Conservation (phyloP, 2,797 vertebrate genomes). For the Oryzias sinensis region DNA sequence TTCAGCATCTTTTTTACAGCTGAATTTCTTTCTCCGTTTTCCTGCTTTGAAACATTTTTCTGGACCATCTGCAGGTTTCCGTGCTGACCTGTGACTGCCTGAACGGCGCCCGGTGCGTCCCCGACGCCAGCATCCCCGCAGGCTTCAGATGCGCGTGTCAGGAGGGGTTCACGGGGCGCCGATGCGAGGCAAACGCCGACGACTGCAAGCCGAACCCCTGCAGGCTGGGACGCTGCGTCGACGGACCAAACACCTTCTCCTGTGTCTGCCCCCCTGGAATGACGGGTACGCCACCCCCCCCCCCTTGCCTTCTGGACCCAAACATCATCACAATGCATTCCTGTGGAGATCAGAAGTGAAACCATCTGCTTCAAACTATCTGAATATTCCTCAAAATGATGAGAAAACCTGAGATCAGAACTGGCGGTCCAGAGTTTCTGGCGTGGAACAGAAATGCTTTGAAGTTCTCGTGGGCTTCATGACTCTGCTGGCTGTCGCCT, state of each 20-base stretch:
- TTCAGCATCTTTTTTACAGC: neutral
- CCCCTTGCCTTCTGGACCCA: too few relatives aligned
- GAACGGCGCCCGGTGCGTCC: constrained; percentile 84
- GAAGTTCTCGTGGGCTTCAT: too few relatives aligned
- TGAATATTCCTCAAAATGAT: too few relatives aligned
- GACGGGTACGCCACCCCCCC: constrained; percentile 75
- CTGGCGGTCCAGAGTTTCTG: too few relatives aligned
- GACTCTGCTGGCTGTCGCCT: constrained; percentile 5
- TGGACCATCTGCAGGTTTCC: constrained; percentile 74
- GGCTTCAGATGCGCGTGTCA: constrained; percentile 83
- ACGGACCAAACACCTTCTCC: constrained; percentile 79
- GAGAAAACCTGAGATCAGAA: too few relatives aligned
- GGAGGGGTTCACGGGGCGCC: constrained; percentile 78
- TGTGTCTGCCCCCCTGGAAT: constrained; percentile 84
- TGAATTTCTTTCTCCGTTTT: neutral
- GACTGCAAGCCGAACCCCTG: constrained; percentile 85
- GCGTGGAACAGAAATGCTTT: too few relatives aligned
- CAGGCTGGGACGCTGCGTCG: constrained; percentile 81
- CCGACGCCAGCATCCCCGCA: constrained; percentile 69
- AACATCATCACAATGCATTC: too few relatives aligned
- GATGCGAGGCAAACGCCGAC: constrained; percentile 80
- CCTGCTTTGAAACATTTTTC: neutral
- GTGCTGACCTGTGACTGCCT: constrained; percentile 84
- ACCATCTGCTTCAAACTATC: too few relatives aligned
- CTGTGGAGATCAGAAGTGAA: too few relatives aligned